Base-by-base conservation (phyloP, 2,797 vertebrate species). In the Anguilla megastoma region DNA sequence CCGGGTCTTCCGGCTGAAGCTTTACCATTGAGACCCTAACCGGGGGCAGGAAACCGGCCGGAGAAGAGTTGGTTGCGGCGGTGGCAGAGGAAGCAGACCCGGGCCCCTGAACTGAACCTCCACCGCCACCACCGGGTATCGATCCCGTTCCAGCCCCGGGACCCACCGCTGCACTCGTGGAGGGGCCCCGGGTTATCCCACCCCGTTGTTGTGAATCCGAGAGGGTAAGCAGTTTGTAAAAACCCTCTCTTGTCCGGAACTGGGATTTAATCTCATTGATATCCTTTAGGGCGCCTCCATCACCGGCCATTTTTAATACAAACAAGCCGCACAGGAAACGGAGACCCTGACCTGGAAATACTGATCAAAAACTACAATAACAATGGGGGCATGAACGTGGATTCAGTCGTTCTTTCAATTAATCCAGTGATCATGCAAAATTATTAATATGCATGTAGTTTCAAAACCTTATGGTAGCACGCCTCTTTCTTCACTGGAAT, bases 211-310 rank as follows among this genome's bases (percentile, higher is more conserved):
- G 95, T n/a, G 97, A 97, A 90, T 97, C 97, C 0, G 97, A 97
- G 90, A 97, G 97, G 83, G 97, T 97, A 86, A 98, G 96, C 94
- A 98, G 96, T 91, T 98, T 97, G 95, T 98, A 98, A 91, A 97
- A 97, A 85, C 97, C 97, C 94, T 98, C 97, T 84, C 97, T 96
- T 92, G 97, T 98, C 90, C 97, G 95, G 94, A 98, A 98, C 95
- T 98, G 97, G 85, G 97, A 98, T 95, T 98, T 98, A 93, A 98
- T 97, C 94, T 98, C 97, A 95, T 97, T 96, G 92, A 96, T 95
- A 95, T 97, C 96, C 94, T 97, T 95, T 93, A 96, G 94, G 92
- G 95, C 95, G 92, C 96, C 95, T 94, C 95, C 95, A 96, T 97
- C 96, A 94, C 95, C 96, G 95, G 96, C 96, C 96, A 97, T 97